These are phyloP conservation scores for Aporophyla nigra DNA, from an alignment of 2,888 invertebrate genomes.

Conservation along the genomic window DNA sequence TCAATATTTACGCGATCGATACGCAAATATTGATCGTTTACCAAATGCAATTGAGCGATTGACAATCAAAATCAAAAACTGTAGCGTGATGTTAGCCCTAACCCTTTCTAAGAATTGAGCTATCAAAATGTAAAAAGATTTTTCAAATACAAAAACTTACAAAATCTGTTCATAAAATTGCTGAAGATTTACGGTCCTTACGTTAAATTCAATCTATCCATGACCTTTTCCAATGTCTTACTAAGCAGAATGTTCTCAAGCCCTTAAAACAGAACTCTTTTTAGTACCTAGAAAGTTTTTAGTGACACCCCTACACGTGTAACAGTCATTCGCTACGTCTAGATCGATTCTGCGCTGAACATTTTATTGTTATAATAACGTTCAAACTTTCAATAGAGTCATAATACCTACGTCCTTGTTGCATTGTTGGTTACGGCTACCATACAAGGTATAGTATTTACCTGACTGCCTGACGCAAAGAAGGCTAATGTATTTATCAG, in stretches of 20 bases:
- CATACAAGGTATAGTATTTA: not conserved
- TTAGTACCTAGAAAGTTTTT: not conserved
- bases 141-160: no score
- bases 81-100: no score
- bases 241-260: not conserved
- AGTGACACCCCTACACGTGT: slow-evolving; percentile 23
- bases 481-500: no score
- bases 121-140: no score
- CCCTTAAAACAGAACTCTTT: not conserved
- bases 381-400: slow-evolving; percentile 47
- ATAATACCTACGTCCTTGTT: slow-evolving; percentile 19
- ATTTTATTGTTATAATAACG: slow-evolving; percentile 52
- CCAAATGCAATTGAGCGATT: no score
- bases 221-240: not conserved
- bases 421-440: slow-evolving; percentile 1
- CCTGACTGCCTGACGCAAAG: no score
- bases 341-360: slow-evolving; percentile 49
- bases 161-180: no score
- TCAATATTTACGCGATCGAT: no score
- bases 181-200: no score
- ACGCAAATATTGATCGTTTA: no score
- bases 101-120: no score
- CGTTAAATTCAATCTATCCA: not conserved
- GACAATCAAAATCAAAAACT: no score
- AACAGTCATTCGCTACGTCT: slow-evolving; percentile 40